Base-by-base conservation (phyloP, 2,113 vertebrate genomes). In the Bos indicus region DNA sequence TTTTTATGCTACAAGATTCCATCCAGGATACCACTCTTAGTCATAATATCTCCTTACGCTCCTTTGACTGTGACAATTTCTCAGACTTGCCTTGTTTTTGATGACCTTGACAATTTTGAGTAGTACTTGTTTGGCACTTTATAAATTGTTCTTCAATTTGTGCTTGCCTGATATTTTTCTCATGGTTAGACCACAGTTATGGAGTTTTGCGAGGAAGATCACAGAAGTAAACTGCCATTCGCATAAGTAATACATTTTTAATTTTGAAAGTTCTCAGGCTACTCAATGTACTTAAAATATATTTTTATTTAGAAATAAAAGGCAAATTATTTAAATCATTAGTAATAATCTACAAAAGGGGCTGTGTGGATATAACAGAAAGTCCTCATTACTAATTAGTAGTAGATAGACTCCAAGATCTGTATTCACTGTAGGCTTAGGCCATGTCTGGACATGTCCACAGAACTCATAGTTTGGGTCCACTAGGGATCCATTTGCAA, bases 201-300 rank as follows among this genome's bases (percentile, higher is more conserved):
- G 21, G 23, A 62, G 85, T 93, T 97, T 33, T 3, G 43, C n/a
- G 28, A 95, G 57, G 88, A 81, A 92, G 59, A 46, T 3, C 17
- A 62, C 0, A 60, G 26, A 92, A 54, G 56, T 71, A 57, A 52
- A 95, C 30, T 94, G 5, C 3, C 4, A 60, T 96, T 97, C 62
- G 92, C 95, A 60, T 97, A 98, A 98, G 94, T 98, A 97, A 98
- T 95, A 97, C 88, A 84, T 96, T 98, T 97, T 97, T 93, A 84
- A 67, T 14, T 90, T 90, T 89, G 6, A 95, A 43, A 21, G 1
- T 71, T 97, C 51, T 96, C 40, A 81, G 91, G 13, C 67, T 77
- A 82, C 3, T 86, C 21, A 51, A 46, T 87, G 3, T 60, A 48
- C 17, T 84, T 89, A 82, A 93, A 94, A 59, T 51, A 91, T 48